Evolutionary conservation across 1,140 invertebrate genomes (phyloP).

Genomic region (Leptinotarsa lineolata): DNA sequence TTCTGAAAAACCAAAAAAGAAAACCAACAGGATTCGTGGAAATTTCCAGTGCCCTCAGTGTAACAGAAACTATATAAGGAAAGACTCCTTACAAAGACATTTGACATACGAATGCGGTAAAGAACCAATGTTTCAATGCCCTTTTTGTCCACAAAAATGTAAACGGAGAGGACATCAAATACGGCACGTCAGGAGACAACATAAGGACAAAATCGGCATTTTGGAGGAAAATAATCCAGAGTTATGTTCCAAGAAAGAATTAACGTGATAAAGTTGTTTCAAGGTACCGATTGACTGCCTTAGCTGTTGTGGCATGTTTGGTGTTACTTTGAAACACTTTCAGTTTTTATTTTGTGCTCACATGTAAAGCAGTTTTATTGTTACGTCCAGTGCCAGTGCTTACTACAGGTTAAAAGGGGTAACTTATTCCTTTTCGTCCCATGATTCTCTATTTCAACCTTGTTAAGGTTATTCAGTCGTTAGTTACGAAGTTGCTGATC

Average conservation of each 20-base stretch:
- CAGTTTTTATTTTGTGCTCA: too few species aligned
- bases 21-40: slow-evolving; percentile 53
- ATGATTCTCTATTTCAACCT: too few species aligned
- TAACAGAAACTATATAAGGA: slow-evolving; percentile 67
- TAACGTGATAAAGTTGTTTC: background rate
- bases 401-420: too few species aligned
- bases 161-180: slow-evolving; percentile 65
- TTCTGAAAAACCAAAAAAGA: slow-evolving; percentile 43
- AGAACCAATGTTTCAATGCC: slow-evolving; percentile 78
- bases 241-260: slow-evolving; percentile 31
- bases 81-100: slow-evolving; percentile 69
- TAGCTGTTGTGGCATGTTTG: background rate
- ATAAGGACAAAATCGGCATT: slow-evolving; percentile 59
- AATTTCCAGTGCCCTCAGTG: slow-evolving; percentile 66
- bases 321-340: background rate
- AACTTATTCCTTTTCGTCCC: too few species aligned
- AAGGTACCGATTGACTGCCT: slow-evolving; percentile 5
- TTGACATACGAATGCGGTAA: slow-evolving; percentile 69
- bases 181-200: slow-evolving; percentile 64
- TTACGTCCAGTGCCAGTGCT: too few species aligned
- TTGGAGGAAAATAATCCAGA: slow-evolving; percentile 56
- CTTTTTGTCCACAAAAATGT: slow-evolving; percentile 70
- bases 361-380: too few species aligned
- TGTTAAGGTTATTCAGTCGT: too few species aligned
- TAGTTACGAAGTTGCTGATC: too few species aligned